These are phyloP conservation scores for Sciurus niger DNA, from an alignment of 2,113 vertebrate species.

Conservation along the genomic window DNA sequence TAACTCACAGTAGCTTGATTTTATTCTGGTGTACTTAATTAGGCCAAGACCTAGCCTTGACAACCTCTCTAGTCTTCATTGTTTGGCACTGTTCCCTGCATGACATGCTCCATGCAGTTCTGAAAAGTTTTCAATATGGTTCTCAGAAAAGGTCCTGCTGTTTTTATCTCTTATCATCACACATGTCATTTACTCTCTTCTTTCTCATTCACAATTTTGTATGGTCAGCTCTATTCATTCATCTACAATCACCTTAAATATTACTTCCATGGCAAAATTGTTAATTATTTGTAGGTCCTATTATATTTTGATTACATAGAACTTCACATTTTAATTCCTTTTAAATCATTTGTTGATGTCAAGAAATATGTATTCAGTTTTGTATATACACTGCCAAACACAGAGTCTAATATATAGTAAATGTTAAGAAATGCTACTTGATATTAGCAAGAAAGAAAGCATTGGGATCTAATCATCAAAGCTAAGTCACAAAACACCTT, in stretches of 20 bases:
- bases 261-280: background rate
- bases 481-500: background rate
- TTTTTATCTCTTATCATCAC: background rate
- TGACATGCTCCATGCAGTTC: background rate
- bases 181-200: background rate
- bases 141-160: background rate
- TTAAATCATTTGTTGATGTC: background rate
- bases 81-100: background rate
- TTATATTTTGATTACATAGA: background rate
- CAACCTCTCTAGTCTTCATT: background rate
- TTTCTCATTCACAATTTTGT: background rate
- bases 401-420: background rate
- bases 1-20: background rate
- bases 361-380: background rate
- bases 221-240: background rate
- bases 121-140: background rate
- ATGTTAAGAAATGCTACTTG: background rate
- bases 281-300: background rate
- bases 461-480: conserved; percentile 1
- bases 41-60: background rate
- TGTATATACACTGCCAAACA: background rate
- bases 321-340: background rate
- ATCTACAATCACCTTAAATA: background rate
- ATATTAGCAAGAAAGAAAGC: background rate
- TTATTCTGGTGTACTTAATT: background rate